phyloP scores from a whole-genome alignment of 2,888 invertebrate genomes.

The Suillia variegata region DNA sequence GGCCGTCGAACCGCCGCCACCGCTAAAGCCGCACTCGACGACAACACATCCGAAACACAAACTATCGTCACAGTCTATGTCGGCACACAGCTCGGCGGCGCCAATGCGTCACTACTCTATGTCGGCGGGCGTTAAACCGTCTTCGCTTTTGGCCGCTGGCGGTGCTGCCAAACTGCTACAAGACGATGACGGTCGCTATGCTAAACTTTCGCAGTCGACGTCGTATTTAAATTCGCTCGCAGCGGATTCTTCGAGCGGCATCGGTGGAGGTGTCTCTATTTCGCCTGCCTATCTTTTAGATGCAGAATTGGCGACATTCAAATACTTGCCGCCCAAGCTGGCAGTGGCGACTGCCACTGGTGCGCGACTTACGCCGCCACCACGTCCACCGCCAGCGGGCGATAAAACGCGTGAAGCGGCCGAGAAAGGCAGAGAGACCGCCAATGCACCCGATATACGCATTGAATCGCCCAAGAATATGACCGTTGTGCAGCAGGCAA shows the following conservation, averaged over 20 bases:
- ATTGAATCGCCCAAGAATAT: conserved; percentile 82
- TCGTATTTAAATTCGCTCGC: conserved; percentile 55
- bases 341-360: conserved; percentile 9
- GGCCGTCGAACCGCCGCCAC: not conserved
- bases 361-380: conserved; percentile 39
- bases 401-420: conserved; percentile 16
- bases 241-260: conserved; percentile 27
- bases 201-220: conserved; percentile 57
- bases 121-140: too few relatives aligned
- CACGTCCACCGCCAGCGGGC: conserved; percentile 34
- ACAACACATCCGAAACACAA: conserved; percentile 33
- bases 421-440: conserved; percentile 24
- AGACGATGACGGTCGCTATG: conserved; percentile 41
- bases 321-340: conserved; percentile 44
- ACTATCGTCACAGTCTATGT: conserved; percentile 60
- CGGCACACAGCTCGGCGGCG: too few relatives aligned
- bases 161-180: conserved; percentile 39
- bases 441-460: conserved; percentile 62
- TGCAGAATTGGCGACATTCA: conserved; percentile 37
- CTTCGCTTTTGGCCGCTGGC: conserved; percentile 31
- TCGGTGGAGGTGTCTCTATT: too few relatives aligned
- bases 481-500: conserved; percentile 85
- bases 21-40: not conserved
- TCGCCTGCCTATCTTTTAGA: conserved; percentile 41
- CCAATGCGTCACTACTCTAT: conserved; percentile 47